phyloP scores from a whole-genome alignment of 2,888 invertebrate species.

The Lasioglossum villosulum region DNA sequence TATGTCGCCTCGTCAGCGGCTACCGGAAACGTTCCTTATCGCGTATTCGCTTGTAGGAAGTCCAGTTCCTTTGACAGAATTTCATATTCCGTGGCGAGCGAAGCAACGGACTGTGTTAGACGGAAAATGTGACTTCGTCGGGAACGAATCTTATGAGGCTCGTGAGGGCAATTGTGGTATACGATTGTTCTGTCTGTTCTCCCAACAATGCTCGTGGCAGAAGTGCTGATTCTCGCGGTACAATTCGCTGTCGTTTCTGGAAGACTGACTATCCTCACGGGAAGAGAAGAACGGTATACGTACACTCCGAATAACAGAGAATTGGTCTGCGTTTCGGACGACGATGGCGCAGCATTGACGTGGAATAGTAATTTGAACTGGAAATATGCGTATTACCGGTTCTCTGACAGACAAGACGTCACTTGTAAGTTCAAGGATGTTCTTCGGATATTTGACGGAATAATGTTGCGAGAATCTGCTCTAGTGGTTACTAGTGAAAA shows the following conservation, averaged over 20 bases:
- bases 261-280: slow-evolving; percentile 34
- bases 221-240: slow-evolving; percentile 27
- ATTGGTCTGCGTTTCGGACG: slow-evolving; percentile 64
- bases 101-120: not conserved
- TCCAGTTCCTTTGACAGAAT: slow-evolving; percentile 55
- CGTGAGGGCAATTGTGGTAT: not conserved
- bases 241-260: slow-evolving; percentile 16
- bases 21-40: slow-evolving; percentile 64
- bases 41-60: slow-evolving; percentile 63
- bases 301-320: fast-evolving
- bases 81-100: not conserved
- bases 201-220: slow-evolving; percentile 10
- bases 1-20: slow-evolving; percentile 9
- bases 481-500: too few relatives aligned
- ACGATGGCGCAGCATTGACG: slow-evolving; percentile 60
- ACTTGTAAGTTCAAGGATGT: not conserved
- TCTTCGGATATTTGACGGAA: not conserved
- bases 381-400: fast-evolving
- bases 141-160: not conserved
- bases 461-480: not conserved
- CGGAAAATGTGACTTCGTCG: not conserved
- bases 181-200: not conserved
- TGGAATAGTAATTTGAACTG: slow-evolving; percentile 67
- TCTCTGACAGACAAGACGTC: not conserved
- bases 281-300: not conserved